Evolutionary conservation across 2,888 invertebrate species (phyloP).

Genomic region (Molorchus minor): DNA sequence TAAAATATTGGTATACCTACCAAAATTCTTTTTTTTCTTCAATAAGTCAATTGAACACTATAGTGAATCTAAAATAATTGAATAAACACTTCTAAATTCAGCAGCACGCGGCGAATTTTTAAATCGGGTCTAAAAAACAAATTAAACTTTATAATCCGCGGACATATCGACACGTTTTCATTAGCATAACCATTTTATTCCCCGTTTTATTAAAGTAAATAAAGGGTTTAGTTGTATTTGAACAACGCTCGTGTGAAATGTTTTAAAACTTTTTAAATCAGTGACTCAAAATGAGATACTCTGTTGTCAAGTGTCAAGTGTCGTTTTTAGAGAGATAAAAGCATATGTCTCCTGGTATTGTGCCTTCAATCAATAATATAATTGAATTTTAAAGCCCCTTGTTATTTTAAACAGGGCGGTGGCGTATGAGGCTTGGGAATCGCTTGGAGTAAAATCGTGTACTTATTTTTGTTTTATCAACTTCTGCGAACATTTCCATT

Average conservation of each 20-base stretch:
- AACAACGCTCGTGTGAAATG: slow-evolving; percentile 41
- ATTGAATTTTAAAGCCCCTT: slow-evolving; percentile 40
- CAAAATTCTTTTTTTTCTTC: too few species aligned
- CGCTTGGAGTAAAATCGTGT: too few species aligned
- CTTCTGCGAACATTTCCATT: too few species aligned
- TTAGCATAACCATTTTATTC: slow-evolving; percentile 49
- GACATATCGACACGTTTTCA: slow-evolving; percentile 49
- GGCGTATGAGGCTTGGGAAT: neutral
- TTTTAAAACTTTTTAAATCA: slow-evolving; percentile 43
- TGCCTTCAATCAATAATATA: slow-evolving; percentile 22
- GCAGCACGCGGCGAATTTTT: slow-evolving; percentile 41
- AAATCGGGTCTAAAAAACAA: slow-evolving; percentile 42
- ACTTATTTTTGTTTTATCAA: too few species aligned
- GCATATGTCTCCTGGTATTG: slow-evolving; percentile 36
- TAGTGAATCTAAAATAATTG: too few species aligned
- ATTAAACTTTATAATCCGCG: slow-evolving; percentile 45
- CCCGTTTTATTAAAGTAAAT: slow-evolving; percentile 47
- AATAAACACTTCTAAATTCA: slow-evolving; percentile 25
- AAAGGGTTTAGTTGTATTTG: slow-evolving; percentile 36
- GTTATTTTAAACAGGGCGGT: slow-evolving; percentile 39
- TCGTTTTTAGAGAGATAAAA: slow-evolving; percentile 27
- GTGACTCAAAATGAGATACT: slow-evolving; percentile 35
- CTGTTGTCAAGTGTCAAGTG: slow-evolving; percentile 37
- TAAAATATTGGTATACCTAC: too few species aligned
- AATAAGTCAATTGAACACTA: too few species aligned